Base-by-base conservation (phyloP, 2,797 vertebrate species). In the Periophthalmus magnuspinnatus region DNA sequence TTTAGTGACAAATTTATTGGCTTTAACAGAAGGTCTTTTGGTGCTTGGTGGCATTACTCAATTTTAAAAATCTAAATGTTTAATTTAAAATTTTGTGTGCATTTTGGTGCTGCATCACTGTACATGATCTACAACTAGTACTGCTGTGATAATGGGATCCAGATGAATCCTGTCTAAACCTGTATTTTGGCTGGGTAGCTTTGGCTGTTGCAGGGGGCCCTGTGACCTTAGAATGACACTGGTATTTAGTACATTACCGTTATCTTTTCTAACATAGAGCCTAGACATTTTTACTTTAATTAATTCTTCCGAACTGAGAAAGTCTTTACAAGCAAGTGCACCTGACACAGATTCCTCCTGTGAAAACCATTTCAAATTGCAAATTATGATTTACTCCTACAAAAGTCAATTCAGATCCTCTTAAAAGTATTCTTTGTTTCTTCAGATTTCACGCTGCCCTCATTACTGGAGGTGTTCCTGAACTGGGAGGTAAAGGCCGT, bases 381-480 rank as follows among this genome's bases (percentile, higher is more conserved):
- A 45, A 41, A 13, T 11, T 48, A 5, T 16, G 22, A 5, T 13
- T 5, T n/a, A n/a, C n/a, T n/a, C n/a, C n/a, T n/a, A n/a, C n/a
- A n/a, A n/a, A n/a, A n/a, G n/a, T n/a, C n/a, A n/a, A n/a, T n/a
- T n/a, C n/a, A n/a, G n/a, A n/a, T n/a, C n/a, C n/a, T n/a, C n/a
- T n/a, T n/a, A n/a, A n/a, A 19, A 34, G 65, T 5, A 76, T 85
- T 77, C 56, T 78, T 59, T 85, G 48, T 88, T 16, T 85, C 74
- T 21, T 82, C 81, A 99, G 98, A 94, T 93, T 98, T 97, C 92
- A 90, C 86, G 65, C 92, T 98, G 80, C 94, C 95, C 5, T 94
- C 94, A 69, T 87, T 94, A 71, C 83, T 92, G 75, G 93, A 95
- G 64, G 81, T 93, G 52, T 93, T 94, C 81, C 87, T 95, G 67